A percentile compares a stretch with the other conserved stretches of the same genome.
These are phyloP conservation scores for Drosophila busckii DNA, from an alignment of 1,140 invertebrate species.

Conservation along the genomic window DNA sequence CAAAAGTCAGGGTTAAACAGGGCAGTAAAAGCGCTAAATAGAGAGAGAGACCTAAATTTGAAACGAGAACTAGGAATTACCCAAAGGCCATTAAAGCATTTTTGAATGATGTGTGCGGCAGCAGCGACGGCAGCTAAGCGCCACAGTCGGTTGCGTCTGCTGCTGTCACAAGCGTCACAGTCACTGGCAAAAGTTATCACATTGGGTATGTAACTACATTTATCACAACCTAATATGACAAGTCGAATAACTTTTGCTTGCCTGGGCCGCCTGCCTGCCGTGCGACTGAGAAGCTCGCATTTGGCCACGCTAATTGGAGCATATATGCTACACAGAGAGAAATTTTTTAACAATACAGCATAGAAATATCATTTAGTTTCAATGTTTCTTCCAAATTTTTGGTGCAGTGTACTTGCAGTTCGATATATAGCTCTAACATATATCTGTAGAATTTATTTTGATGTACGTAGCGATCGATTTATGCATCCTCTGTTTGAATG, in stretches of 20 bases:
- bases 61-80: conserved; percentile 52
- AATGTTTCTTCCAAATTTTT: no score
- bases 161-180: background rate
- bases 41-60: conserved; percentile 6
- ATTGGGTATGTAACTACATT: conserved; percentile 75
- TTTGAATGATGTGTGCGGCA: conserved; percentile 68
- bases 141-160: background rate
- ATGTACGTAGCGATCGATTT: conserved; percentile 56
- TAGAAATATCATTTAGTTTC: no score
- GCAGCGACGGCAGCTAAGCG: conserved; percentile 25
- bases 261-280: conserved; percentile 7
- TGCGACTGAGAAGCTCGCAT: conserved; percentile 40
- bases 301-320: conserved; percentile 74
- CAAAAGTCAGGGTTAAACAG: conserved; percentile 2
- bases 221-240: conserved; percentile 78
- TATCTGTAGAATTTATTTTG: no score
- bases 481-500: conserved; percentile 56
- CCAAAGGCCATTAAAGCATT: conserved; percentile 45
- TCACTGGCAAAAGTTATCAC: conserved; percentile 61
- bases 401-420: no score
- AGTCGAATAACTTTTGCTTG: conserved; percentile 70
- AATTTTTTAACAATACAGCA: no score
- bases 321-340: no score
- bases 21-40: conserved; percentile 13
- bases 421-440: no score